A percentile compares a stretch with the other conserved stretches of the same genome.
Evolutionary conservation across 2,113 vertebrate genomes (phyloP).

Genomic region (Spermophilus dauricus): DNA sequence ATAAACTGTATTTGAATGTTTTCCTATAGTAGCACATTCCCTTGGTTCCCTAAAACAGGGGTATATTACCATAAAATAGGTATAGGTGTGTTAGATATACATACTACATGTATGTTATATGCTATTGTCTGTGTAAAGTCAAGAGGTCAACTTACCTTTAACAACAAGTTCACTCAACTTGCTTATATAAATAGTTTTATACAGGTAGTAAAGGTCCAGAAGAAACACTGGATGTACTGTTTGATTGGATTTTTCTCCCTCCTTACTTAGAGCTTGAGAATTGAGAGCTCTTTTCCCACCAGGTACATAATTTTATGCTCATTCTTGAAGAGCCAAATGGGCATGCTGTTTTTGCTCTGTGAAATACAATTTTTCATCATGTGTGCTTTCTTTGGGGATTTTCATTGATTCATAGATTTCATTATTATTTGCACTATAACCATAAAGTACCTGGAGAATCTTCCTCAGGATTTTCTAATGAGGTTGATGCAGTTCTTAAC

Average conservation of each 20-base stretch:
- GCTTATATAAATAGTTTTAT: neutral
- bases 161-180: neutral
- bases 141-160: neutral
- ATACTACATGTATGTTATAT: neutral
- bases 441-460: neutral
- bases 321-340: neutral
- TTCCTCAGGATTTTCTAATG: neutral
- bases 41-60: neutral
- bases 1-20: neutral
- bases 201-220: neutral
- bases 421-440: slow-evolving; percentile 1
- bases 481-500: neutral
- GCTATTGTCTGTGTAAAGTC: neutral
- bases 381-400: neutral
- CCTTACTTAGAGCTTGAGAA: neutral
- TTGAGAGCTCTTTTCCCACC: neutral
- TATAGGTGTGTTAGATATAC: neutral
- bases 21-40: neutral
- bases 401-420: neutral
- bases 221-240: neutral
- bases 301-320: neutral
- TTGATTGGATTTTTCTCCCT: neutral
- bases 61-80: neutral
- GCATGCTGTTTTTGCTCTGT: neutral
- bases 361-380: neutral